Conservation (phyloP, 2,113 vertebrate genomes). For the Dipodomys spectabilis region DNA sequence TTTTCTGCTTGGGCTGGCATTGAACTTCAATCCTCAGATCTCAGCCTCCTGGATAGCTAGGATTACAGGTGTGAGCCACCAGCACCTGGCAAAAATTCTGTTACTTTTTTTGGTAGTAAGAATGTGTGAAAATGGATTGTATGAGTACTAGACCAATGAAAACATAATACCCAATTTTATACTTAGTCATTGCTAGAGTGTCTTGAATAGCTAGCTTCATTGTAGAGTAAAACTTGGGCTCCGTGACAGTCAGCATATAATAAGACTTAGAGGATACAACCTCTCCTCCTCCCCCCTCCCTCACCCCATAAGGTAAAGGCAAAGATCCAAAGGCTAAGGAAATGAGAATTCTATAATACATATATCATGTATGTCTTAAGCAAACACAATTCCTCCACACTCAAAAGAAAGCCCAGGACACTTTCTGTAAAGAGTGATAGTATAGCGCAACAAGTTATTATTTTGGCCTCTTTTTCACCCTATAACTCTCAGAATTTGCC, state of each 20-base stretch:
- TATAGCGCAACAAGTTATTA: not conserved
- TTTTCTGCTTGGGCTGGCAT: no score
- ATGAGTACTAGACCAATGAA: slow-evolving; percentile 11
- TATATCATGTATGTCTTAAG: not conserved
- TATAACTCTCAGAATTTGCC: not conserved
- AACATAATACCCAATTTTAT: not conserved
- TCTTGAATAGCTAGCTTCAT: not conserved
- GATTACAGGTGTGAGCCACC: no score
- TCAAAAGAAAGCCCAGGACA: no score
- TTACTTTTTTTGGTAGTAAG: slow-evolving; percentile 14
- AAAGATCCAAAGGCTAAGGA: not conserved
- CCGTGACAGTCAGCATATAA: not conserved
- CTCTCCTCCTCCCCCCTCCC: not conserved
- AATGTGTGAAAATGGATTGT: not conserved
- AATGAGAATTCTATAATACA: not conserved
- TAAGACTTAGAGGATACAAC: not conserved
- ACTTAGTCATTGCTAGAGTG: not conserved
- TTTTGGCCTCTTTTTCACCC: not conserved
- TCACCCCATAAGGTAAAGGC: not conserved
- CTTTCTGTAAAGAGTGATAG: not conserved
- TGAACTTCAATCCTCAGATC: no score
- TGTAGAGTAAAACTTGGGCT: not conserved
- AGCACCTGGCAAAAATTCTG: not conserved
- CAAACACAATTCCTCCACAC: not conserved
- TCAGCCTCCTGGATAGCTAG: no score